Conservation (phyloP, 2,888 invertebrate genomes). For the Tetrapedia diversipes region DNA sequence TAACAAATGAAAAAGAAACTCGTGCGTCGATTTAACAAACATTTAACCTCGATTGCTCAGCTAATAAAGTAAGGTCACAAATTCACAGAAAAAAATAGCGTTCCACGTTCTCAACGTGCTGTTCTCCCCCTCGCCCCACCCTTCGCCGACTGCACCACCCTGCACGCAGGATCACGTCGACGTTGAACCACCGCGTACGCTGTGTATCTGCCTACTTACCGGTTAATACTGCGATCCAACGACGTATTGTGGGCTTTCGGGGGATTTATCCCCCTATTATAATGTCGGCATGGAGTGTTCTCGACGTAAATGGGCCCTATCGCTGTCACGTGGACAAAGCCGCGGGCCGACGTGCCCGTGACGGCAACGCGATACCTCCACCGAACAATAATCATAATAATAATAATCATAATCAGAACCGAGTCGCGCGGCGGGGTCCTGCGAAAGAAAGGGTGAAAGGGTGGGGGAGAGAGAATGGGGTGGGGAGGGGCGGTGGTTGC, state of each 20-base stretch:
- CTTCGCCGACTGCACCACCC: too few relatives aligned
- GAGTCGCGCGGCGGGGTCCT: slow-evolving; percentile 39
- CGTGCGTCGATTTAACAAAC: too few relatives aligned
- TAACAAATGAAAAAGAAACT: too few relatives aligned
- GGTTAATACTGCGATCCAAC: slow-evolving; percentile 61
- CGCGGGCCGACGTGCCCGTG: slow-evolving; percentile 79
- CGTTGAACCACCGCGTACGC: slow-evolving; percentile 51
- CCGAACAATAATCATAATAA: slow-evolving; percentile 63
- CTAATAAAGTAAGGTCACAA: too few relatives aligned
- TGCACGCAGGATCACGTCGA: background rate
- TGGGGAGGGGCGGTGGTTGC: background rate
- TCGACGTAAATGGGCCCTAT: slow-evolving; percentile 77
- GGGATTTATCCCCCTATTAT: slow-evolving; percentile 76
- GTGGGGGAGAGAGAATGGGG: too few relatives aligned
- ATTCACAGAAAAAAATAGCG: too few relatives aligned
- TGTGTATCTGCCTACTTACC: slow-evolving; percentile 59
- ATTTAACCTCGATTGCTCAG: too few relatives aligned
- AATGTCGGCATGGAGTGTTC: slow-evolving; percentile 72
- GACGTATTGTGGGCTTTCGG: slow-evolving; percentile 70
- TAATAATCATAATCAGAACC: slow-evolving; percentile 66
- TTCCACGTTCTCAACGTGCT: too few relatives aligned
- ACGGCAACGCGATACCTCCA: slow-evolving; percentile 80
- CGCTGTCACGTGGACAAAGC: slow-evolving; percentile 79
- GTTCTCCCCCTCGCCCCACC: too few relatives aligned
- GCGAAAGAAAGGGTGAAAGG: too few relatives aligned